Evolutionary conservation across 2,888 invertebrate genomes (phyloP).

Genomic region (Dryomyza anilis): DNA sequence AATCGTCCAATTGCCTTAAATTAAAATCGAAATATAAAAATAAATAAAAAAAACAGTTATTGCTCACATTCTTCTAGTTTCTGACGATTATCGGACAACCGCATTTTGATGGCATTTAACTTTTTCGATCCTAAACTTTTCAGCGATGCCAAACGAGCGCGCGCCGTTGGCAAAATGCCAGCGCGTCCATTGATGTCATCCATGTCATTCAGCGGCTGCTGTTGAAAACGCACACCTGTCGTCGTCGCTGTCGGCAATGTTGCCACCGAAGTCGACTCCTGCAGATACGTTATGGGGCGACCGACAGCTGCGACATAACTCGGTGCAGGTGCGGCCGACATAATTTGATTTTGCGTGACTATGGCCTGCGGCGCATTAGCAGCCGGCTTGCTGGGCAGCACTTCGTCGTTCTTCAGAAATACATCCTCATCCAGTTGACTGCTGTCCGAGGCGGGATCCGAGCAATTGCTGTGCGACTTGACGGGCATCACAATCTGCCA

Average conservation of each 20-base stretch:
- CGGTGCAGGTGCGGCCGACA: slow-evolving; percentile 35
- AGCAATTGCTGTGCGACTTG: slow-evolving; percentile 52
- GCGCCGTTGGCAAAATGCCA: slow-evolving; percentile 56
- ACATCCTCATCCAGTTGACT: slow-evolving; percentile 55
- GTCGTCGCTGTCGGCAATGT: slow-evolving; percentile 5
- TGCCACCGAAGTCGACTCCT: neutral
- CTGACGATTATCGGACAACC: slow-evolving; percentile 63
- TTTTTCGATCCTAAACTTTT: slow-evolving; percentile 75
- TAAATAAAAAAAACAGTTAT: too few relatives aligned
- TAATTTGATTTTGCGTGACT: neutral
- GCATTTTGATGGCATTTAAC: slow-evolving; percentile 68
- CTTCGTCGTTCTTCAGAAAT: slow-evolving; percentile 47
- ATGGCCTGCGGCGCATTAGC: slow-evolving; percentile 1
- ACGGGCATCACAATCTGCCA: slow-evolving; percentile 61
- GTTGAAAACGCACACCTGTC: slow-evolving; percentile 41
- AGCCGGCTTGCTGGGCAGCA: slow-evolving; percentile 24
- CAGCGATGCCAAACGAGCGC: slow-evolving; percentile 68
- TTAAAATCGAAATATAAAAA: too few relatives aligned
- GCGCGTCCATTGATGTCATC: slow-evolving; percentile 40
- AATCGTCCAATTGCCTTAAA: too few relatives aligned
- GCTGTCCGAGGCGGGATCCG: slow-evolving; percentile 55
- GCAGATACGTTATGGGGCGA: slow-evolving; percentile 29
- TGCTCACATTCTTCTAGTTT: slow-evolving; percentile 60
- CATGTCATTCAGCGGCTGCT: slow-evolving; percentile 38
- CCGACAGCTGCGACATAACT: slow-evolving; percentile 45